These are phyloP conservation scores for Tinamus guttatus DNA, from an alignment of 2,113 vertebrate genomes.

Conservation along the genomic window DNA sequence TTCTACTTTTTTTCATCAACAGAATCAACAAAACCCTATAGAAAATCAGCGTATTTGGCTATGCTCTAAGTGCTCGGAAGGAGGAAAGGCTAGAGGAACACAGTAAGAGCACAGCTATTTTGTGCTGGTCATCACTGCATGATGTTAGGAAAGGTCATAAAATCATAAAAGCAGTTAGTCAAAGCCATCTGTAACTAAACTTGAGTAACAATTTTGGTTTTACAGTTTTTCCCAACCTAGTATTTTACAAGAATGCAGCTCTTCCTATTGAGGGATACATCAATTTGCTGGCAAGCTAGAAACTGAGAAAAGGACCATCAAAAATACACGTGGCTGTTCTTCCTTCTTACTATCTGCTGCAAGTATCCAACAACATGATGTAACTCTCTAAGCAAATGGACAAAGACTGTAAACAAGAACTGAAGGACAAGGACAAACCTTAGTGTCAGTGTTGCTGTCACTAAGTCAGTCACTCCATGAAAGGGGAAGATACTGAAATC, in stretches of 20 bases:
- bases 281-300: neutral
- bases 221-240: neutral
- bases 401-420: neutral
- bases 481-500: neutral
- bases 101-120: neutral
- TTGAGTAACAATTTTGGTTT: neutral
- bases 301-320: neutral
- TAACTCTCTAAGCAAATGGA: neutral
- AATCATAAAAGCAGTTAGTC: neutral
- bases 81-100: neutral
- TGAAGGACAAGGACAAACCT: neutral
- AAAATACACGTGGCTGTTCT: neutral
- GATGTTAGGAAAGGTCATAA: neutral
- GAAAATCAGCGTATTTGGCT: neutral
- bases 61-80: neutral
- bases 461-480: neutral
- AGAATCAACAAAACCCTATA: neutral
- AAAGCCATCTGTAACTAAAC: neutral
- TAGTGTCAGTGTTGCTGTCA: neutral
- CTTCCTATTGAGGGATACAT: neutral
- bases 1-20: neutral
- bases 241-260: neutral
- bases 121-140: neutral
- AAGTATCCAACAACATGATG: neutral
- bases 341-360: neutral